Evolutionary conservation across 2,888 invertebrate species (phyloP), one percentile per base, ranked within the genome.

Genomic region (Halictus quadricinctus): DNA sequence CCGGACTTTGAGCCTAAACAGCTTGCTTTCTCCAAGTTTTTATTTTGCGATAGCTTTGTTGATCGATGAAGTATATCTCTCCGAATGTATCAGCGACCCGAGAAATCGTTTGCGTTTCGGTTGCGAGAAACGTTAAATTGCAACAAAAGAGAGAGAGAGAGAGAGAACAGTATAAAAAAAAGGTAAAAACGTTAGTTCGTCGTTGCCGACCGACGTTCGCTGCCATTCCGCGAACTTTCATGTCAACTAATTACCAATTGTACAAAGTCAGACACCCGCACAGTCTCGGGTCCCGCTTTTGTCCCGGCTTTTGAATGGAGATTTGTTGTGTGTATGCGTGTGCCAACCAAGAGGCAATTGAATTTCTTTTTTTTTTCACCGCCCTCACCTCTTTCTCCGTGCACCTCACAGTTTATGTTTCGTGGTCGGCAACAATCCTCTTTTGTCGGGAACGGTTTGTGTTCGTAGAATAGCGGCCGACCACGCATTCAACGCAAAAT

Each of bases 211-310:
- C 5, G 58, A 12, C 29, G 64, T 64, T 64, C 64, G 64, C 64
- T 29, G 7, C 29, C 36, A 43, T 81, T 84, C 54, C n/a, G 36
- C 12, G 60, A 77, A 82, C 73, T 77, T 82, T 82, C 81, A 50
- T 64, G 70, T 81, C 75, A 81, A 77, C 75, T 76, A 85, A 86
- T 86, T 75, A 73, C 64, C 36, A 66, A 79, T 83, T 84, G 41
- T 54, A 72, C 21, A 66, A 83, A 79, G 83, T 75, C 74, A 54
- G 78, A 79, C 43, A 46, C 43, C 21, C 21, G 29, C 54, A 54
- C 74, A 72, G 54, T 78, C 70, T 58, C 73, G 21, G 58, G 58
- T 2, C 60, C 41, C 36, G 77, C 60, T 46, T 82, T 82, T 84
- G 83, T 83, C 74, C 83, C n/a, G 50, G 25, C 29, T 72, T 54